phyloP scores from a whole-genome alignment of 2,797 vertebrate genomes.

The Glossophaga mutica region DNA sequence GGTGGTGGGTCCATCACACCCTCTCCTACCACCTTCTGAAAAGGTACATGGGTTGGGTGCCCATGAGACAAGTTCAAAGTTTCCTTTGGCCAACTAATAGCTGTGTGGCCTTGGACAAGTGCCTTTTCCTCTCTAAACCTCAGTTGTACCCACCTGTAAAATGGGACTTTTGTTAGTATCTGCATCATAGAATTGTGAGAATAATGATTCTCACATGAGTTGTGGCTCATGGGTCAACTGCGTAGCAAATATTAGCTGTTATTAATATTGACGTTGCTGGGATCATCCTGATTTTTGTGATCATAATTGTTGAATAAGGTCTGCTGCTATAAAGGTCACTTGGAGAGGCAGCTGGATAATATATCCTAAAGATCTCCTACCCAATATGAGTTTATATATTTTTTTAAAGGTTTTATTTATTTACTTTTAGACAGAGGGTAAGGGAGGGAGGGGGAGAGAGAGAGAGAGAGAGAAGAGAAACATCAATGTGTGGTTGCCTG shows the following conservation, averaged over 20 bases:
- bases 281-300: too few species aligned
- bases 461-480: too few species aligned
- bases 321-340: not conserved
- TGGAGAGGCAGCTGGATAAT: not conserved
- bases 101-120: not conserved
- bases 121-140: not conserved
- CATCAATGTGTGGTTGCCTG: too few species aligned
- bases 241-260: rapidly evolving
- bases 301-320: not conserved
- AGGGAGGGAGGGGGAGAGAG: too few species aligned
- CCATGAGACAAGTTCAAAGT: not conserved
- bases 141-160: not conserved
- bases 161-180: not conserved
- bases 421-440: too few species aligned
- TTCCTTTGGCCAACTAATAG: not conserved
- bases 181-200: not conserved
- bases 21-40: not conserved
- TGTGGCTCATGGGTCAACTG: rapidly evolving
- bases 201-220: not conserved
- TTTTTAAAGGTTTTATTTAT: too few species aligned
- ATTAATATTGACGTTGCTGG: not conserved
- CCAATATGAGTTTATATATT: not conserved
- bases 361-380: not conserved
- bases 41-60: rapidly evolving
- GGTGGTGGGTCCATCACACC: rapidly evolving